Evolutionary conservation across 2,113 vertebrate species (phyloP).

Genomic region (Gracilinanus agilis): DNA sequence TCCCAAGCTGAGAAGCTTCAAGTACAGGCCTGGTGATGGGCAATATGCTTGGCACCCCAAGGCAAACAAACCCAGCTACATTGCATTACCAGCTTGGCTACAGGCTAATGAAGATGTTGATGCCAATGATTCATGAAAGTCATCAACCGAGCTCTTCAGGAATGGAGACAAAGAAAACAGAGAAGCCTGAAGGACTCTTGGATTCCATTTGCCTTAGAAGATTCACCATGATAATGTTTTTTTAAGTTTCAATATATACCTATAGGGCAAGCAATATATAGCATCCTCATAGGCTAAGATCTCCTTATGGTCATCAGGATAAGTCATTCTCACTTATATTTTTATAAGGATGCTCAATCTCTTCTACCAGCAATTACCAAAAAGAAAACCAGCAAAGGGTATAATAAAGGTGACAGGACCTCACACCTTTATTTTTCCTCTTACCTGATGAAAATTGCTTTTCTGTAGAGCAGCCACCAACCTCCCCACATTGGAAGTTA

Average conservation of each 20-base stretch:
- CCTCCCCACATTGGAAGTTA: slow-evolving; percentile 52
- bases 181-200: background rate
- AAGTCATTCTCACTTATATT: slow-evolving; percentile 30
- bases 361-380: slow-evolving; percentile 30
- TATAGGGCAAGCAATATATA: slow-evolving; percentile 30
- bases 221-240: background rate
- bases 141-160: background rate
- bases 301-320: slow-evolving; percentile 37
- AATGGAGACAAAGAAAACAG: background rate
- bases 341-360: background rate
- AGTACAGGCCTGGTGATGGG: background rate
- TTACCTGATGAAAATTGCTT: slow-evolving; percentile 57
- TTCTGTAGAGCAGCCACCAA: slow-evolving; percentile 46
- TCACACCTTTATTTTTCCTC: slow-evolving; percentile 8
- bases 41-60: background rate
- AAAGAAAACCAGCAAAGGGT: slow-evolving; percentile 4
- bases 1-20: background rate
- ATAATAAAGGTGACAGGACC: slow-evolving; percentile 16
- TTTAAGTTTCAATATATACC: slow-evolving; percentile 6
- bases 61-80: too few species aligned
- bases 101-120: background rate
- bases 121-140: background rate
- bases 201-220: background rate
- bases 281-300: background rate
- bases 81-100: background rate